Conservation (phyloP, 2,113 vertebrate species). For the Athene cunicularia region DNA sequence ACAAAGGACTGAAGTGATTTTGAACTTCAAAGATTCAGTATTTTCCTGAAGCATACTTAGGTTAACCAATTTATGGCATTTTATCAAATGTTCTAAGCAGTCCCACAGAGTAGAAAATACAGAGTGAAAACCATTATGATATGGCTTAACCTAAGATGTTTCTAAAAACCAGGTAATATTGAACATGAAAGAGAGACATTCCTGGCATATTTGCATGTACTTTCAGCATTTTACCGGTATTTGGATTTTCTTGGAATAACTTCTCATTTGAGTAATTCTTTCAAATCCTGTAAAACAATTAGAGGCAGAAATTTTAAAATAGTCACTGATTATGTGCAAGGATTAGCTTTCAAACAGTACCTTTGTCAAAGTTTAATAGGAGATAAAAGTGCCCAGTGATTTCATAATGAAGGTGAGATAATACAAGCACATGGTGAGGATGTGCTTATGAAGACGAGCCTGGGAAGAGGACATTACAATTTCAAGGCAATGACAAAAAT, state of each 20-base stretch:
- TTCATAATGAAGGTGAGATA: slow-evolving; percentile 35
- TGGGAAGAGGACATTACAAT: slow-evolving; percentile 80
- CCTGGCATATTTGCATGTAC: not conserved
- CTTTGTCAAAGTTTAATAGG: not conserved
- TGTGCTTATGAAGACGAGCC: slow-evolving; percentile 71
- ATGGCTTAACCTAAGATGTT: not conserved
- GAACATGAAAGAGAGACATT: not conserved
- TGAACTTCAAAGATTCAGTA: not conserved
- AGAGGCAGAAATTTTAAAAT: slow-evolving; percentile 46
- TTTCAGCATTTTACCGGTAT: not conserved
- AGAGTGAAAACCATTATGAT: not conserved
- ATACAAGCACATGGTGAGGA: slow-evolving; percentile 47
- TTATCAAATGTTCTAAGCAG: not conserved
- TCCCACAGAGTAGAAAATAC: not conserved
- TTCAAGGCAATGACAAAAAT: slow-evolving; percentile 83
- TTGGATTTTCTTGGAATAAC: not conserved
- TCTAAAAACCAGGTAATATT: not conserved
- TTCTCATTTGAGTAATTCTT: not conserved
- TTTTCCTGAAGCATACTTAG: not conserved
- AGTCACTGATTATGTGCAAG: slow-evolving; percentile 32
- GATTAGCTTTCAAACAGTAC: slow-evolving; percentile 21
- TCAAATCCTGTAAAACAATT: not conserved
- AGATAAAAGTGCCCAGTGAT: slow-evolving; percentile 46
- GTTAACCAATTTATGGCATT: not conserved
- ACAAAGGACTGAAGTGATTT: not conserved